Base-by-base conservation (phyloP, 1,140 invertebrate species). In the Drosophila pectinifera region DNA sequence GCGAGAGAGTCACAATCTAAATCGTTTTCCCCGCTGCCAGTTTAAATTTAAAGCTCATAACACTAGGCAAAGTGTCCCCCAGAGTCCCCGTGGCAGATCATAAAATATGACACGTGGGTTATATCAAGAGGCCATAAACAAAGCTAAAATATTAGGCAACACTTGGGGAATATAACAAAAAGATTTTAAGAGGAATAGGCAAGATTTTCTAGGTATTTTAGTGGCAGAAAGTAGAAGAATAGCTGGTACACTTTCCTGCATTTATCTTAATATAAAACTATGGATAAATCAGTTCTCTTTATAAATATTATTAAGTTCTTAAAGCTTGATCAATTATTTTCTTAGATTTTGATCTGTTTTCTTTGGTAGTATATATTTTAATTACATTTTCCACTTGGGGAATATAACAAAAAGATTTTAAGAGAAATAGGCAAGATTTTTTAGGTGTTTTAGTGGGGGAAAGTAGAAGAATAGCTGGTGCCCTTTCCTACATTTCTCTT, bases 61-160 rank as follows among this genome's bases (percentile, higher is more conserved):
- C 45, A 13, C 24, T n/a, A 22, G 5, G 26, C 26, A 57, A 45
- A 67, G 42, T 56, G 53, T 67, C 18, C 70, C 59, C 72, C 43
- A 67, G 51, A 73, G 72, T 18, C 45, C 42, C 54, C 36, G 18
- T 42, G 39, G 49, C 22, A n/a, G 28, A 24, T 45, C 83, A 74
- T 88, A 73, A 88, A 83, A 83, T 83, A 86, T 88, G 79, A 88
- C 83, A 86, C 83, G 83, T 75, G 79, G 75, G 56, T 76, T 76
- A 76, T 78, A 86, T 86, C 75, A 76, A 88, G 80, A 72, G 58
- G 49, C 72, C 83, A 86, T 86, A 86, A 86, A 88, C 67, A 86
- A 83, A 48, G 76, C 83, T 88, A 79, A 86, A 70, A 77, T 80
- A 88, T 88, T 76, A 63, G 39, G 72, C 83, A 82, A 88, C 72